A percentile compares a stretch with the other conserved stretches of the same genome.
Evolutionary conservation across 2,113 vertebrate species (phyloP).

Genomic region (Nematolebias whitei): DNA sequence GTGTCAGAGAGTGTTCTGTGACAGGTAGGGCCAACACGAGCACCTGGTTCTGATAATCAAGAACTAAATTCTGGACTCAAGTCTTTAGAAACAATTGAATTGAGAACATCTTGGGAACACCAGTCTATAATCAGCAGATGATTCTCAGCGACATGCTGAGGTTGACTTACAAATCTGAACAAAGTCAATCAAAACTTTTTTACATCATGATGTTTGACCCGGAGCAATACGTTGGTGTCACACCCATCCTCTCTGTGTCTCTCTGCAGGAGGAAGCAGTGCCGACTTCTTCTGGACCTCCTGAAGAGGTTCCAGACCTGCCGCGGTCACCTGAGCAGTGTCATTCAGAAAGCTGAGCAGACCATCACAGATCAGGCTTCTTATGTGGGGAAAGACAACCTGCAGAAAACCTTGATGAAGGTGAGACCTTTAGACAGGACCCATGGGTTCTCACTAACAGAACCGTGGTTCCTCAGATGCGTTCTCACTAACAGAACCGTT

Average conservation of each 20-base stretch:
- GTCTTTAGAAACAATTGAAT: no score
- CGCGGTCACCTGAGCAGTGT: constrained; percentile 81
- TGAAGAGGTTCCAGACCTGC: constrained; percentile 90
- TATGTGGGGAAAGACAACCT: constrained; percentile 95
- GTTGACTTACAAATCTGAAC: no score
- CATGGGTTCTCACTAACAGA: no score
- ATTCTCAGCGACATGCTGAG: no score
- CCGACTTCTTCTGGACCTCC: constrained; percentile 83
- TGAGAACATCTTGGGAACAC: no score
- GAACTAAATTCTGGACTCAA: no score
- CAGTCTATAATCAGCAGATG: no score
- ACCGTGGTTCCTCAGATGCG: no score
- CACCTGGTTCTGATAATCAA: neutral
- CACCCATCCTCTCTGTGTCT: neutral
- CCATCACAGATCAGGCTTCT: constrained; percentile 84
- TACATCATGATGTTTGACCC: no score
- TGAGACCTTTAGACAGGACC: constrained; percentile 52
- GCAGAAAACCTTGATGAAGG: constrained; percentile 86
- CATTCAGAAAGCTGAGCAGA: constrained; percentile 88
- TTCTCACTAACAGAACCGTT: constrained; percentile 5
- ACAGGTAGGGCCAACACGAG: constrained; percentile 75
- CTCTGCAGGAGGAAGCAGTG: constrained; percentile 85
- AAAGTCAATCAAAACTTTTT: no score
- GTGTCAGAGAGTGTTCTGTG: constrained; percentile 77
- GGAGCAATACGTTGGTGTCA: neutral